Conservation (phyloP, 2,797 vertebrate species). For the Platalea minor region DNA sequence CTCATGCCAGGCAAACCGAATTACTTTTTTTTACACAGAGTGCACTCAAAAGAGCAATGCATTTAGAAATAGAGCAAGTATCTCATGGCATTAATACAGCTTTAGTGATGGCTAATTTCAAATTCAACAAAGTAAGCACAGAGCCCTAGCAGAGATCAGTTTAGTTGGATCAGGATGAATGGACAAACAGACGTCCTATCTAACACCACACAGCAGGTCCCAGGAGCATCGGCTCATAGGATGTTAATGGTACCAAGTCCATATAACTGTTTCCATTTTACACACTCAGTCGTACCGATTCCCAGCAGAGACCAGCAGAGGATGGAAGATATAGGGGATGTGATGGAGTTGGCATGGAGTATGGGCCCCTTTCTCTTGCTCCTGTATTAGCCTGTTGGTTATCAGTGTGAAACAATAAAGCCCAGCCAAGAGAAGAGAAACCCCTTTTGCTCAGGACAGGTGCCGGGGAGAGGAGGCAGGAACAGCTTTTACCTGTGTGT, state of each 20-base stretch:
- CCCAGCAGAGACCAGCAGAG: neutral
- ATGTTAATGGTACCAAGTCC: neutral
- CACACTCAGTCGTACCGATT: neutral
- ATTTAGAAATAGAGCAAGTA: neutral
- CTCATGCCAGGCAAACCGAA: neutral
- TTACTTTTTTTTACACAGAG: neutral
- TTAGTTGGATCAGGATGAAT: neutral
- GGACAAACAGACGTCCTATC: neutral
- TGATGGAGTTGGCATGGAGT: neutral
- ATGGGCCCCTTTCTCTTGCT: neutral
- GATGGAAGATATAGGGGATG: neutral
- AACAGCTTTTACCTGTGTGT: conserved; percentile 81
- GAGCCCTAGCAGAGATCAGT: neutral
- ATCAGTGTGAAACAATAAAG: rapidly evolving
- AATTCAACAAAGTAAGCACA: neutral
- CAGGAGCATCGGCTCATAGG: rapidly evolving
- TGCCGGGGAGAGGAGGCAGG: neutral
- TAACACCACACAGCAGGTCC: neutral
- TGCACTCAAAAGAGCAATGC: neutral
- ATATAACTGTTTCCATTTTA: neutral
- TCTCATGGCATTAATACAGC: neutral
- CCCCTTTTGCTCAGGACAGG: rapidly evolving
- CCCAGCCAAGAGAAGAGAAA: neutral
- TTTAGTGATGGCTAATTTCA: neutral
- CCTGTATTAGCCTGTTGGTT: neutral